Percentiles rank a stretch among this genome's conserved stretches.
phyloP scores from a whole-genome alignment of 2,113 vertebrate species.

The Anolis carolinensis region DNA sequence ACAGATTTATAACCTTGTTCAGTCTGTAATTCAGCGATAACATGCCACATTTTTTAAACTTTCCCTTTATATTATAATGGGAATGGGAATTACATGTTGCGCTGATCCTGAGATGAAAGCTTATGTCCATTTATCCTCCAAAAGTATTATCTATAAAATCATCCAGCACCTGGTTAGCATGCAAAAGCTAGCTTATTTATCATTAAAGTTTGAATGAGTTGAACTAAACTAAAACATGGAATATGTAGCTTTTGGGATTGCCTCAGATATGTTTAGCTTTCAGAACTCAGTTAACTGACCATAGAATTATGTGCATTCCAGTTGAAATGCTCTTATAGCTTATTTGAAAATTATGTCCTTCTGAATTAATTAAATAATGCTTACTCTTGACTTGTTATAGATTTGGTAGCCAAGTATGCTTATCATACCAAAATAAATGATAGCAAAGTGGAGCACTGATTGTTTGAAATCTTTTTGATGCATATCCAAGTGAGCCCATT shows the following conservation, averaged over 20 bases:
- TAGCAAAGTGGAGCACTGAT: not conserved
- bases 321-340: not conserved
- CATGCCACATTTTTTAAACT: not conserved
- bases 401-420: not conserved
- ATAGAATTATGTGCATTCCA: not conserved
- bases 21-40: not conserved
- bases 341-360: too few species aligned
- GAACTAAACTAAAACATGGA: not conserved
- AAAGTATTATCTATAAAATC: not conserved
- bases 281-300: not conserved
- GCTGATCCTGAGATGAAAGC: not conserved
- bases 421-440: not conserved
- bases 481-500: too few species aligned
- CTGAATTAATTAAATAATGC: too few species aligned
- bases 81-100: not conserved
- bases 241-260: too few species aligned
- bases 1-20: not conserved
- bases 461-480: too few species aligned
- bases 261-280: not conserved
- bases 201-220: not conserved
- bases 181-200: not conserved
- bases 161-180: not conserved
- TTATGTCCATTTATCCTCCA: not conserved
- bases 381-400: not conserved
- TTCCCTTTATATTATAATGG: not conserved